These are phyloP conservation scores for Balearica regulorum DNA, from an alignment of 2,797 vertebrate genomes.

Conservation along the genomic window DNA sequence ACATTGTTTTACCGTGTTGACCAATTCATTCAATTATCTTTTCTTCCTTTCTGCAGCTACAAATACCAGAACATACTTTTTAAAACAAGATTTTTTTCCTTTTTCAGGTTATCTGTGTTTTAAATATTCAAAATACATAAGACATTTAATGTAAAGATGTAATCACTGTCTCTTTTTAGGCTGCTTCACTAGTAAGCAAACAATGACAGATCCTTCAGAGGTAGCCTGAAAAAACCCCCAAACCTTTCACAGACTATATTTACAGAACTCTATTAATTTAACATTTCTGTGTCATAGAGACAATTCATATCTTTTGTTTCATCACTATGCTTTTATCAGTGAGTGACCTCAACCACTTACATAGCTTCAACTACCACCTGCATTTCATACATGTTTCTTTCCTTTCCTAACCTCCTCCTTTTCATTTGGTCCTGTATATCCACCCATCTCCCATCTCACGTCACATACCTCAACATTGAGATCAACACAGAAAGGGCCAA, in stretches of 20 bases:
- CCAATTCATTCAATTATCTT: not conserved
- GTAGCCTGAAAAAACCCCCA: not conserved
- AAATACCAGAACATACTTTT: not conserved
- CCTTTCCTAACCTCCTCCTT: not conserved
- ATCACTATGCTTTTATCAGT: not conserved
- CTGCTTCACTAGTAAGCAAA: not conserved
- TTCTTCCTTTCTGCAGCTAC: not conserved
- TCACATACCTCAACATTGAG: not conserved
- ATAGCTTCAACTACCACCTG: not conserved
- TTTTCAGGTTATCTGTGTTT: not conserved
- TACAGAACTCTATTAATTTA: not conserved
- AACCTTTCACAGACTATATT: not conserved
- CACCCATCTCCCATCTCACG: not conserved
- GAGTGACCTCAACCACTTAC: not conserved
- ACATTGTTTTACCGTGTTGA: not conserved
- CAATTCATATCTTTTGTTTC: not conserved
- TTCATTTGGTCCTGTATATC: not conserved
- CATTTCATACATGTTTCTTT: not conserved
- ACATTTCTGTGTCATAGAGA: not conserved
- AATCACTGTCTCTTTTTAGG: not conserved
- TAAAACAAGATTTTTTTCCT: not conserved
- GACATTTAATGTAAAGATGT: not conserved
- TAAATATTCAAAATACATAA: not conserved
- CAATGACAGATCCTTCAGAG: not conserved
- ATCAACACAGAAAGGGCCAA: not conserved